Percentiles rank a stretch among this genome's conserved stretches.
Conservation (phyloP, 2,888 invertebrate genomes). For the Acrobasis consociella region DNA sequence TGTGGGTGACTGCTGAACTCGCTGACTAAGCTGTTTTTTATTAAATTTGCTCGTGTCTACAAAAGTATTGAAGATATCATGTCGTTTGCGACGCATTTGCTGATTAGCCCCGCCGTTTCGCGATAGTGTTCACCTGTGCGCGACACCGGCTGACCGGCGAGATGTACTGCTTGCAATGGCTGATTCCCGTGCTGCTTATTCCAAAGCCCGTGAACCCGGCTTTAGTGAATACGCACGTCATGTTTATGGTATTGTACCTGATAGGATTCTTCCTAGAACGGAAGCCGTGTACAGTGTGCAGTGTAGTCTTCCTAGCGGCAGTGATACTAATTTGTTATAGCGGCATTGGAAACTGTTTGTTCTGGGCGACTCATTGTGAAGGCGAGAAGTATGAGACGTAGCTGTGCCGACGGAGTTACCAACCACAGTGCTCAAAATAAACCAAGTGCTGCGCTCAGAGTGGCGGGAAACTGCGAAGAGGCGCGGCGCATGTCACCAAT, state of each 20-base stretch:
- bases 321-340: conserved; percentile 98
- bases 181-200: conserved; percentile 97
- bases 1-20: too few species aligned
- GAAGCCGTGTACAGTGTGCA: conserved; percentile 98
- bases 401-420: conserved; percentile 45
- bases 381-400: conserved; percentile 83
- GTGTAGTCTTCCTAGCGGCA: conserved; percentile 95
- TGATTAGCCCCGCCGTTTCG: conserved; percentile 40
- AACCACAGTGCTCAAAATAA: conserved; percentile 64
- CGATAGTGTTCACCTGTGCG: conserved; percentile 42
- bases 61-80: conserved; percentile 56
- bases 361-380: conserved; percentile 94
- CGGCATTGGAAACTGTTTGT: conserved; percentile 96
- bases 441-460: conserved; percentile 46
- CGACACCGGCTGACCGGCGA: conserved; percentile 46
- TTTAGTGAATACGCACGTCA: conserved; percentile 96
- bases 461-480: conserved; percentile 39
- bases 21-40: conserved; percentile 26
- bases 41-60: conserved; percentile 33
- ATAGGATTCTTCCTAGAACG: conserved; percentile 98
- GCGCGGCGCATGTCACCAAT: conserved; percentile 21
- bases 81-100: conserved; percentile 54
- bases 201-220: conserved; percentile 99
- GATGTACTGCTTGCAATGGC: conserved; percentile 99
- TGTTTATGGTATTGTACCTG: conserved; percentile 98